Base-by-base conservation (phyloP, 92 coral and sea anemone species). In the Nematostella vectensis region DNA sequence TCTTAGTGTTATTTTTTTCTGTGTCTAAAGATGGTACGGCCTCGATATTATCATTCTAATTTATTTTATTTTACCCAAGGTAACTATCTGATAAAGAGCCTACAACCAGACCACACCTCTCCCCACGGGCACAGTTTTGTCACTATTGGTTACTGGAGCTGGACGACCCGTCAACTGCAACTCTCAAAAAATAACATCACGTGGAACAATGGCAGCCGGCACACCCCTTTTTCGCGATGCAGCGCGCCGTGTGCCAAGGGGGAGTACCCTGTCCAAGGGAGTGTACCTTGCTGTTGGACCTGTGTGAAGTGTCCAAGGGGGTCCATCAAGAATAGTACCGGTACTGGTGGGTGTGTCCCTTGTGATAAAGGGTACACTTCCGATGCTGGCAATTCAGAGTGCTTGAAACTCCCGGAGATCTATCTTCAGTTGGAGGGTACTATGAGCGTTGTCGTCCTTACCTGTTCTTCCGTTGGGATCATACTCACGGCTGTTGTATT, bases 221-320 rank as follows among this genome's bases (percentile, higher is more conserved):
- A 30, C 27, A 66, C 63, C 12, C 98, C 98, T 29, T 40, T 28
- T 56, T 91, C 98, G 10, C 79, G 67, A 23, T 91, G 98, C 66
- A 81, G 95, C 31, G 50, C 70, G 15, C 78, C 77, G 38, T 91
- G 98, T 31, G 69, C 76, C 16, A 69, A 59, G 47, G 97, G 98
- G 56, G 62, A 81, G 70, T 86, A 91, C 59, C 77, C 74, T 16
- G 98, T 91, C 31, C 85, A 65, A 37, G 85, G 81, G 49, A 79
- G 75, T 48, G 50, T 59, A 25, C 49, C 65, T 16, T 91, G 98
- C 55, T 91, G 98, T 42, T 91, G 98, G 98, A 58, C 70, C 42
- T 91, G 98, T 25, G 95, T 91, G 1, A 45, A 28, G 15, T 91
- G 98, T 25, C 88, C 91, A 8, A 64, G 39, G 55, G 91, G 98